phyloP scores from a whole-genome alignment of 1,140 invertebrate species.

The Tenebrio molitor region DNA sequence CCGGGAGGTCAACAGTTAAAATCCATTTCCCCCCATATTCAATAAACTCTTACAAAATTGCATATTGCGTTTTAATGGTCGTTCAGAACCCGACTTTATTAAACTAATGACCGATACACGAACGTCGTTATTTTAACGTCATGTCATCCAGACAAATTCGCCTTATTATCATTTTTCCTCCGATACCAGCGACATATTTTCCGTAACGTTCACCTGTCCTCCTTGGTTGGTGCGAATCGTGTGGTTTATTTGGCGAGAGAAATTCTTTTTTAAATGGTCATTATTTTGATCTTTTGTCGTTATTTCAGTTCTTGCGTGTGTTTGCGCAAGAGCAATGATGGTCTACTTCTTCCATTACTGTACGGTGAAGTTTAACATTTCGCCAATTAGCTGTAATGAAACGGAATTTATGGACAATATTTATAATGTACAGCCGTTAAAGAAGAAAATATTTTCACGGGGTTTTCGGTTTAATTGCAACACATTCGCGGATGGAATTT shows the following conservation, averaged over 20 bases:
- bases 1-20: slow-evolving; percentile 1
- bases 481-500: slow-evolving; percentile 25
- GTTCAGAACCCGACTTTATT: slow-evolving; percentile 10
- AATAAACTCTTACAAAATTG: slow-evolving; percentile 4
- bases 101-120: slow-evolving; percentile 7
- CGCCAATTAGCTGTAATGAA: slow-evolving; percentile 43
- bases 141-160: slow-evolving; percentile 22
- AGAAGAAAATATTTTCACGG: slow-evolving; percentile 40
- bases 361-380: slow-evolving; percentile 40
- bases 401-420: slow-evolving; percentile 38
- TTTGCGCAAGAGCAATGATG: slow-evolving; percentile 41
- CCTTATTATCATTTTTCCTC: slow-evolving; percentile 4
- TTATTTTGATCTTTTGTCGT: neutral
- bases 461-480: slow-evolving; percentile 40
- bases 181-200: neutral
- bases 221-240: slow-evolving; percentile 1
- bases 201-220: neutral
- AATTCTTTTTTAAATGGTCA: slow-evolving; percentile 22
- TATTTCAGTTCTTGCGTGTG: neutral
- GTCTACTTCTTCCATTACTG: slow-evolving; percentile 19
- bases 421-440: slow-evolving; percentile 44
- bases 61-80: slow-evolving; percentile 3
- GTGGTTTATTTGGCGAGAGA: slow-evolving; percentile 7
- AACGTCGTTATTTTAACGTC: slow-evolving; percentile 2
- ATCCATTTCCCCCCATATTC: slow-evolving; percentile 6